phyloP scores from a whole-genome alignment of 2,113 vertebrate species.

The Melanostigma gelatinosum region DNA sequence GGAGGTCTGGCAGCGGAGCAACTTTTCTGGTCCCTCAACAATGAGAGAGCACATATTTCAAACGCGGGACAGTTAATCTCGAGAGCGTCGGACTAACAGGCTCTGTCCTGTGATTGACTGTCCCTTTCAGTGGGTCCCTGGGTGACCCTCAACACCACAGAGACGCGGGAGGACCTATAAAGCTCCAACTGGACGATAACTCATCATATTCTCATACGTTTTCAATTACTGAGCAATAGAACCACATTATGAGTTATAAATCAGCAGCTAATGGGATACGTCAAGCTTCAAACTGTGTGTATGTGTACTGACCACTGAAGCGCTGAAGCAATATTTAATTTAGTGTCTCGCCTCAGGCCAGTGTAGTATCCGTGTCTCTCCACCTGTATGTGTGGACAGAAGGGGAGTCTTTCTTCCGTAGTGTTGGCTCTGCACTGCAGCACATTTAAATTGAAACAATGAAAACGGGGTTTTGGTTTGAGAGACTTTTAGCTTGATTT shows the following conservation, averaged over 20 bases:
- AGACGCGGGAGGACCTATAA: conserved; percentile 54
- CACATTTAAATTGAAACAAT: background rate
- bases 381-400: background rate
- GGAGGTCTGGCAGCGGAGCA: conserved; percentile 37
- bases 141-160: conserved; percentile 58
- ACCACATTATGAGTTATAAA: conserved; percentile 60
- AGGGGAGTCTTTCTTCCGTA: background rate
- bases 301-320: conserved; percentile 58
- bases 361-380: background rate
- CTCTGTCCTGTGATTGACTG: conserved; percentile 62
- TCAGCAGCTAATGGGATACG: conserved; percentile 64
- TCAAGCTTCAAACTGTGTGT: conserved; percentile 47
- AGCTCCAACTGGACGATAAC: conserved; percentile 62
- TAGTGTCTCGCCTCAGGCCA: conserved; percentile 15
- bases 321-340: conserved; percentile 42
- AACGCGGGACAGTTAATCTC: conserved; percentile 56
- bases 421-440: background rate
- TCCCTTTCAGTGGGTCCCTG: conserved; percentile 47
- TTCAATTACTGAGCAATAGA: conserved; percentile 69
- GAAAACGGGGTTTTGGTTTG: background rate
- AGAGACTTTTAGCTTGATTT: background rate
- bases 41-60: conserved; percentile 45
- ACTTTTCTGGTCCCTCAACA: conserved; percentile 45
- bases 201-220: conserved; percentile 68
- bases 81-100: conserved; percentile 24